Evolutionary conservation across 2,888 invertebrate genomes (phyloP), one percentile per base, ranked within the genome.

Genomic region (Neelides folsomi): DNA sequence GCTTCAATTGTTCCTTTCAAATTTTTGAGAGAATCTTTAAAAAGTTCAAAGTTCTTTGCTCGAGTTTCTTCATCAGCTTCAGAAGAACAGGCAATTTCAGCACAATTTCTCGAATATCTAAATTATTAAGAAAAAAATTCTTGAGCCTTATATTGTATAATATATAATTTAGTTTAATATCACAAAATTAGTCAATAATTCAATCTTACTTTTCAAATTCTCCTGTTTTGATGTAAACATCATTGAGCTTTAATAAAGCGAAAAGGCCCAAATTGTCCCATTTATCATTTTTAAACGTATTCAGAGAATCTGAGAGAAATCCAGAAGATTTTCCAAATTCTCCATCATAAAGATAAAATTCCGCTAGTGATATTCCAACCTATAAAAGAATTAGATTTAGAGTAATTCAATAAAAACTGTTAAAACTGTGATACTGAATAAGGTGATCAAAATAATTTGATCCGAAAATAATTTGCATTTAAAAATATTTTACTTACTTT

Each of bases 321-420:
- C 85, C 84, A 4, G 88, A 85, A 0, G 94, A 87, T 70, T 92
- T 92, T 60, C 86, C 81, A 0, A 86, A 83, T 68, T 89, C 85
- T 1, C 84, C 84, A 8, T 86, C 74, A 58, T 83, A 82, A 63
- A 87, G 81, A 70, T 95, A 94, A 69, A 94, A 93, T 20, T 83
- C 79, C 0, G 94, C 92, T 46, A 95, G 72, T 66, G 94, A 87
- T 38, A 84, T 77, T 0, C 94, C 94, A 52, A 94, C 86, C 44
- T 86, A 39, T 5, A 27, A 27, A 3, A 27, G 4, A 27, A 27
- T 27, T 5, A 27, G 7, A 7, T 27, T 27, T 27, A 5, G 27
- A 5, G n/a, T n/a, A n/a, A n/a, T n/a, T n/a, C n/a, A n/a, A n/a
- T n/a, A n/a, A n/a, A n/a, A n/a, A n/a, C n/a, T n/a, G n/a, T n/a